Conservation (phyloP, 2,797 vertebrate genomes). For the Trachops cirrhosus region DNA sequence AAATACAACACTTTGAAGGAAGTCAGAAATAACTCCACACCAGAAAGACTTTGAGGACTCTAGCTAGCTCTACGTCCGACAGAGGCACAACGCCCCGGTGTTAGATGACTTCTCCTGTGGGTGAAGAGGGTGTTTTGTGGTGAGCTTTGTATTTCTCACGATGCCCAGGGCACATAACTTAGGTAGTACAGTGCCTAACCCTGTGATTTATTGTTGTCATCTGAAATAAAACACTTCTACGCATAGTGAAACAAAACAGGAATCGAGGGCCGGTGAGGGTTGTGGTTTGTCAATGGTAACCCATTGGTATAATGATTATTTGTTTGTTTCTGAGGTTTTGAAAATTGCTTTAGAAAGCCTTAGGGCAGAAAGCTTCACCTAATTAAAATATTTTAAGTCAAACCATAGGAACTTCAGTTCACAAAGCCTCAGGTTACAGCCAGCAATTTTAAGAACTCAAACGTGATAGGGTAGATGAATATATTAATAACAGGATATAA, state of each 20-base stretch:
- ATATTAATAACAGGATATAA: constrained; percentile 46
- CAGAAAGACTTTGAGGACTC: background rate
- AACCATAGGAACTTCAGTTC: constrained; percentile 62
- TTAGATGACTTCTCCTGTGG: background rate
- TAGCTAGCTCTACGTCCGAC: background rate
- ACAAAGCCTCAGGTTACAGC: constrained; percentile 62
- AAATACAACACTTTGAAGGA: background rate
- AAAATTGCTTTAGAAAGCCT: constrained; percentile 73
- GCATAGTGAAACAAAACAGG: constrained; percentile 55
- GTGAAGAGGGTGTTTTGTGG: constrained; percentile 4
- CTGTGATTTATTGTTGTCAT: constrained; percentile 60
- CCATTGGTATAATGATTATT: constrained; percentile 56
- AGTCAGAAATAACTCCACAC: background rate
- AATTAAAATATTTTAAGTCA: constrained; percentile 79
- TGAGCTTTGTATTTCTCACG: constrained; percentile 17
- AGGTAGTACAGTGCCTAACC: background rate
- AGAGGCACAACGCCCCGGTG: background rate
- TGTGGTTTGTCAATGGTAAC: constrained; percentile 59
- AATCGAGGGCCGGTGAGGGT: constrained; percentile 35
- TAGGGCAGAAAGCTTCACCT: constrained; percentile 61
- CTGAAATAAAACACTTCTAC: constrained; percentile 55
- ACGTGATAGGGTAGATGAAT: constrained; percentile 58
- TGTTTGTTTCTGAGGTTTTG: constrained; percentile 72
- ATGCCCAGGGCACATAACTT: background rate
- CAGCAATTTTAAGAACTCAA: constrained; percentile 62